phyloP scores from a whole-genome alignment of 2,888 invertebrate species.

The Macaria liturata region DNA sequence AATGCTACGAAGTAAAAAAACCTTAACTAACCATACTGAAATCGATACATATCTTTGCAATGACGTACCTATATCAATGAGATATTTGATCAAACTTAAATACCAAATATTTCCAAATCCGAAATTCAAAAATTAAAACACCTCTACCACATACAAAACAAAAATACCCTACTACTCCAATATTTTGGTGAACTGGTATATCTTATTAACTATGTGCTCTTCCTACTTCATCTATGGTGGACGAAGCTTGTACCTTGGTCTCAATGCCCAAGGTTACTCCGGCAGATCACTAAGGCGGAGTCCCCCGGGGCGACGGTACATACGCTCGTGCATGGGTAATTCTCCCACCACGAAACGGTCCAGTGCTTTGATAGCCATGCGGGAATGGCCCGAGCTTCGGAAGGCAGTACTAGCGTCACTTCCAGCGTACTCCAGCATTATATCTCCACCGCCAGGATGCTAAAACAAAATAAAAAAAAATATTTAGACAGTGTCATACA shows the following conservation, averaged over 20 bases:
- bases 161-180: too few species aligned
- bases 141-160: too few species aligned
- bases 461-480: slow-evolving; percentile 55
- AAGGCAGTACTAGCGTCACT: slow-evolving; percentile 93
- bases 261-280: slow-evolving; percentile 49
- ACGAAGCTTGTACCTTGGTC: too few species aligned
- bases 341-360: slow-evolving; percentile 90
- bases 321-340: slow-evolving; percentile 87
- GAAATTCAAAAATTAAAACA: too few species aligned
- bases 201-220: too few species aligned
- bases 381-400: slow-evolving; percentile 90
- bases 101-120: too few species aligned
- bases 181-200: too few species aligned
- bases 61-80: not conserved
- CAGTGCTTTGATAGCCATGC: slow-evolving; percentile 84
- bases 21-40: slow-evolving; percentile 9
- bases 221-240: too few species aligned
- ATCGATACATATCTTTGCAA: slow-evolving; percentile 1
- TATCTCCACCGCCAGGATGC: slow-evolving; percentile 93
- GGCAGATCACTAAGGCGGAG: slow-evolving; percentile 83
- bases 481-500: not conserved
- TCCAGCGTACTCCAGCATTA: slow-evolving; percentile 93
- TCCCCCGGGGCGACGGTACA: slow-evolving; percentile 86
- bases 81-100: too few species aligned
- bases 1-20: not conserved